These are phyloP conservation scores for Uropetala carovei DNA, from an alignment of 2,888 invertebrate species.

Conservation along the genomic window DNA sequence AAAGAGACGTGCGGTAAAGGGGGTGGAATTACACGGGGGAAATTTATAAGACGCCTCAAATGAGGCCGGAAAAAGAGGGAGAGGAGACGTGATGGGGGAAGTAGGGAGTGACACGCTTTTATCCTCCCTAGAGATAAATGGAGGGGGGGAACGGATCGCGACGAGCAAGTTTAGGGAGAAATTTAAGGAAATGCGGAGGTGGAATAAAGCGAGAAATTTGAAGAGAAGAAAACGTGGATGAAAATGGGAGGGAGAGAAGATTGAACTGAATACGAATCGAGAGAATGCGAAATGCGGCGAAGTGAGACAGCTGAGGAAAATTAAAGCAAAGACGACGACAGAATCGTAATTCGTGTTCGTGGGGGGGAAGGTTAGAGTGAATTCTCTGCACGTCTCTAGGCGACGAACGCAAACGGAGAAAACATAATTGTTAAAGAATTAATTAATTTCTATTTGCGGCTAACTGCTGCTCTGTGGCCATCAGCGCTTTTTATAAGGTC, in stretches of 20 bases:
- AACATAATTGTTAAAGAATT: background rate
- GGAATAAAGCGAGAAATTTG: background rate
- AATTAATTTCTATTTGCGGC: background rate
- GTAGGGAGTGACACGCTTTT: too few relatives aligned
- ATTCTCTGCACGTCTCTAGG: background rate
- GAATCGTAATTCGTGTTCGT: background rate
- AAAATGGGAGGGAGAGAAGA: background rate
- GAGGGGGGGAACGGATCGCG: background rate
- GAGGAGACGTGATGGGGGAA: background rate
- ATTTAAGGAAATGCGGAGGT: background rate
- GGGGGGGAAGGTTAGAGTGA: background rate
- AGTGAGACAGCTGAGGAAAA: background rate
- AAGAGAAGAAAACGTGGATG: background rate
- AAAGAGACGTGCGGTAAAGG: background rate
- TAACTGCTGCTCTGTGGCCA: background rate
- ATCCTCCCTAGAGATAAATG: background rate
- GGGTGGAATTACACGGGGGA: background rate
- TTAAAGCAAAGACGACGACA: background rate
- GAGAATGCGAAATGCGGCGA: background rate
- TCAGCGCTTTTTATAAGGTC: background rate
- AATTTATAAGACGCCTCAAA: slow-evolving; percentile 15
- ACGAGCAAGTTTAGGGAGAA: background rate
- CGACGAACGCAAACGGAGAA: background rate
- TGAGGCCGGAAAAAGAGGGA: background rate
- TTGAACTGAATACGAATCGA: background rate